phyloP scores from a whole-genome alignment of 2,797 vertebrate genomes.

The Notoglanidium macrostoma region DNA sequence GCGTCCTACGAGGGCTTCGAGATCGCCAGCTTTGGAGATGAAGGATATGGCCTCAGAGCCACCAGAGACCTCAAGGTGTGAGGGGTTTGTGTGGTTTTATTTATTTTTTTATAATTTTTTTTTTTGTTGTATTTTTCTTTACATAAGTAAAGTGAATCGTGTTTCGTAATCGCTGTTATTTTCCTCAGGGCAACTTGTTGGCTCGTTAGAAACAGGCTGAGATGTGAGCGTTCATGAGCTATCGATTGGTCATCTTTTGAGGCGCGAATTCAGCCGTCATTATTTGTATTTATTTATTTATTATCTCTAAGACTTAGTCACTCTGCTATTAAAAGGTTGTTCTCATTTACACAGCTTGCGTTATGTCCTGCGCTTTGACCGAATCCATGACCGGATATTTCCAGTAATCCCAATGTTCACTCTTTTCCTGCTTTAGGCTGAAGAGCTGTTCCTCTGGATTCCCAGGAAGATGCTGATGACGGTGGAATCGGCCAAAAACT shows the following conservation, averaged over 20 bases:
- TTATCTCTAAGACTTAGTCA: no score
- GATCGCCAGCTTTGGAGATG: slow-evolving; percentile 84
- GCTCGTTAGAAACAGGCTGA: no score
- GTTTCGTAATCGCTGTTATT: no score
- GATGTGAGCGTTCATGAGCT: neutral
- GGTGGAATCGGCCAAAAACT: slow-evolving; percentile 94
- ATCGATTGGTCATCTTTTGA: neutral
- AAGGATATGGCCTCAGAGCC: slow-evolving; percentile 92
- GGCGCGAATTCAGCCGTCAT: no score
- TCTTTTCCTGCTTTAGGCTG: slow-evolving; percentile 76
- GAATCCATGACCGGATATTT: neutral
- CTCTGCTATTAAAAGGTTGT: no score
- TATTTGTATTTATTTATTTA: no score
- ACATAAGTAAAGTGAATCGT: no score
- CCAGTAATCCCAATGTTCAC: neutral
- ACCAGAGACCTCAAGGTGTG: slow-evolving; percentile 91
- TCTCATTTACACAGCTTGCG: neutral
- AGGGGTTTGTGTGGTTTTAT: neutral
- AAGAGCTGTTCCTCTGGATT: slow-evolving; percentile 97
- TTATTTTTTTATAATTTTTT: no score
- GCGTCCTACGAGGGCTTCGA: slow-evolving; percentile 90
- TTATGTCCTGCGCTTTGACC: neutral
- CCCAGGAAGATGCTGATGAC: slow-evolving; percentile 97
- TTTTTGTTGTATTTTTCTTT: no score
- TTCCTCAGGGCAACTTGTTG: no score